Base-by-base conservation (phyloP, 2,888 invertebrate species). In the Neoscelio sp. region DNA sequence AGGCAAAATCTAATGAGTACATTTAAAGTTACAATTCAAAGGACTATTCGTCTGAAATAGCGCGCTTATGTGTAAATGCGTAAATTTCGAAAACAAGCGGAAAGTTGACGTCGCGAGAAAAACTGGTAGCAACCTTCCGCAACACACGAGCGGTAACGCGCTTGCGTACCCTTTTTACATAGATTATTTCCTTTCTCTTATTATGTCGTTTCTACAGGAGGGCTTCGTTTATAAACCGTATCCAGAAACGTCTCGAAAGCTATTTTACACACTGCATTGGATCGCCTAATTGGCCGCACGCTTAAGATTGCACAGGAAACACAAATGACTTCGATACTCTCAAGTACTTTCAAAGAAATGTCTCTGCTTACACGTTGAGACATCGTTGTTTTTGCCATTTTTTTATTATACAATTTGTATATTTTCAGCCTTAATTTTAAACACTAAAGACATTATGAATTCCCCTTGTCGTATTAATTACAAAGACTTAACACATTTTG, bases 51-150 rank as follows among this genome's bases (percentile, higher is more conserved):
- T n/a, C n/a, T n/a, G n/a, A n/a, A n/a, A n/a, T n/a, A n/a, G n/a
- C n/a, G n/a, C n/a, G n/a, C n/a, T n/a, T n/a, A n/a, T n/a, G n/a
- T 23, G 23, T 23, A 23, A 23, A n/a, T n/a, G 46, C 20, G 46
- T 42, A 13, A 13, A 12, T 46, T 20, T 18, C 17, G 35, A 2
- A 15, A 62, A 50, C 48, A 30, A 60, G 35, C 46, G 48, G 28
- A 60, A 58, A 54, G 20, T 80, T 81, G 73, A 50, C 68, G 28
- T 46, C 68, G 50, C 23, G 75, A 84, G 84, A 88, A 87, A 87
- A 88, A 88, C 88, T 86, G 82, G 88, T 88, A 85, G 87, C 88
- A 87, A 85, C 80, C 78, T 84, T 87, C 86, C 85, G 73, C 78
- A 81, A 79, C 80, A 78, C 65, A 62, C 50, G 44, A 65, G 28